Percentiles rank a stretch among this genome's conserved stretches.
These are phyloP conservation scores for Larimichthys crocea DNA, from an alignment of 2,113 vertebrate species.

Conservation along the genomic window DNA sequence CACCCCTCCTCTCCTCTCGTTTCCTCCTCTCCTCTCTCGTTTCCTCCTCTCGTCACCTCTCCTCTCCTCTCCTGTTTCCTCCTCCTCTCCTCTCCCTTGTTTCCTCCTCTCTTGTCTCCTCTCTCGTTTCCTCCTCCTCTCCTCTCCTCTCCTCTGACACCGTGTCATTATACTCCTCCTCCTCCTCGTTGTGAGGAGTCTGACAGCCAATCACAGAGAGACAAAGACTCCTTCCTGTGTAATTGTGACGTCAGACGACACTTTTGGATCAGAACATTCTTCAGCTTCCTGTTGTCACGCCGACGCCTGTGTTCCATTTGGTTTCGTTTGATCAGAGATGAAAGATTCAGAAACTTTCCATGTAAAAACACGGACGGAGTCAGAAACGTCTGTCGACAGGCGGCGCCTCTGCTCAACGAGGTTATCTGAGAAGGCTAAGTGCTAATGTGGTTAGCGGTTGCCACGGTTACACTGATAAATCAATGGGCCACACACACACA, in stretches of 20 bases:
- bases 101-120: no score
- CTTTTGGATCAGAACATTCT: neutral
- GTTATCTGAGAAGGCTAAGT: conserved; percentile 52
- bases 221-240: conserved; percentile 23
- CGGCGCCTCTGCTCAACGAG: conserved; percentile 26
- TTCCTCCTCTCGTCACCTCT: no score
- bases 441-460: conserved; percentile 56
- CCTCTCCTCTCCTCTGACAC: no score
- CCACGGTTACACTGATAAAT: conserved; percentile 54
- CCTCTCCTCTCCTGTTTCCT: no score
- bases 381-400: neutral
- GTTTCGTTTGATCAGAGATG: neutral
- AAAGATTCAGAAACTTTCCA: no score
- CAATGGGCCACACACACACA: neutral
- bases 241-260: neutral
- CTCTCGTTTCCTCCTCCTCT: no score
- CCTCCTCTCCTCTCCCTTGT: no score
- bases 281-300: neutral
- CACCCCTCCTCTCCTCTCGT: no score
- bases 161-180: conserved; percentile 21
- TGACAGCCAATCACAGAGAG: conserved; percentile 20
- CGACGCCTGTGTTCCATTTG: no score
- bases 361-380: no score
- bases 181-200: conserved; percentile 1
- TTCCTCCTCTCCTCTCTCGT: no score